Evolutionary conservation across 1,140 invertebrate genomes (phyloP).

Genomic region (Oncopodura yosiiana): DNA sequence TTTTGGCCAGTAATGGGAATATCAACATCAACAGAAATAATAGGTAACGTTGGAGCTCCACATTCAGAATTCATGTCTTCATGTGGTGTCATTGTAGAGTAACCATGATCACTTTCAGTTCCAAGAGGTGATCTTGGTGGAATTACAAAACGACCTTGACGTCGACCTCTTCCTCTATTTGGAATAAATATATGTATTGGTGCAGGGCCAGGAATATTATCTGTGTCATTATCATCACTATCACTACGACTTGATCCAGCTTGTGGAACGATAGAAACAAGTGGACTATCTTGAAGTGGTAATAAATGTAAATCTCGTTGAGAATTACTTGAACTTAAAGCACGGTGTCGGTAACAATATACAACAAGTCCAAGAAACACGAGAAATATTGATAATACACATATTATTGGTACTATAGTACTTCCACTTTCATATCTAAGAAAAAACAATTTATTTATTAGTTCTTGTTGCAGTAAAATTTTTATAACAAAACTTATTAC

Average conservation of each 20-base stretch:
- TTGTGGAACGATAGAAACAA: constrained; percentile 25
- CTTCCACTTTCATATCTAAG: constrained; percentile 9
- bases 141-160: constrained; percentile 2
- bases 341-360: constrained; percentile 52
- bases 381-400: constrained; percentile 52
- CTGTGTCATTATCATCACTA: constrained; percentile 17
- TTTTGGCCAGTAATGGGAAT: too few relatives aligned
- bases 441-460: not conserved
- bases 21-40: too few relatives aligned
- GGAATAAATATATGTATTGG: not conserved
- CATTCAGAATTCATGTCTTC: constrained; percentile 55
- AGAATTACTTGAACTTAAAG: constrained; percentile 34
- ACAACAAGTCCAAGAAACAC: constrained; percentile 51
- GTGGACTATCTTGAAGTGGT: constrained; percentile 35
- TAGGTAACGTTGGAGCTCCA: constrained; percentile 12
- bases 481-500: too few relatives aligned
- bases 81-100: constrained; percentile 88
- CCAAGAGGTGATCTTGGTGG: constrained; percentile 21
- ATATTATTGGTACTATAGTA: constrained; percentile 53
- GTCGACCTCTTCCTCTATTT: not conserved
- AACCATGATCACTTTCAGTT: constrained; percentile 78
- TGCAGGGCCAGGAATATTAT: not conserved
- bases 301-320: constrained; percentile 38
- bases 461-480: too few relatives aligned
- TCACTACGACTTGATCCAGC: constrained; percentile 22